Evolutionary conservation across 64 coral and sea anemone genomes (phyloP), one percentile per base, ranked within the genome.

Genomic region (Hydrozoanthus tunicans): DNA sequence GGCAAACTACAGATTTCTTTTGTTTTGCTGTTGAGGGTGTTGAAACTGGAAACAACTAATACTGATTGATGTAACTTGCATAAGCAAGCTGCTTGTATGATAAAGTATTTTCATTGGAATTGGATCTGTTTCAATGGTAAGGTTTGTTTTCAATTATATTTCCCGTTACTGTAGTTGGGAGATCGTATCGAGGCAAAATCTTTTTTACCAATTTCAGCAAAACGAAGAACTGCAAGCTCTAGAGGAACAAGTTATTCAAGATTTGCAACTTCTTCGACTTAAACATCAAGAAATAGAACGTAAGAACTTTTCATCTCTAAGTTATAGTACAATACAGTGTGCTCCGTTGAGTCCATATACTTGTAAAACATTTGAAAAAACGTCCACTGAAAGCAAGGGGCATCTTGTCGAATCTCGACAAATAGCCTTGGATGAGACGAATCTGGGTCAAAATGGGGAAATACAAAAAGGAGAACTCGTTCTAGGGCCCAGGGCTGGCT

Each of bases 211-310:
- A 54, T 15, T 85, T 73, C 55, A 88, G 84, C 56, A 74, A 73
- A 56, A 23, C 53, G 26, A 51, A 88, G 84, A 88, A 74, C 84
- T 88, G 11, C 84, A 73, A 75, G 54, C 84, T 20, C 84, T 88
- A 4, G 84, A 88, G 53, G 84, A 61, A 61, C 84, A 88, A 60
- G 84, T 70, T 12, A 59, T 73, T 26, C 84, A 53, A 11, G 84
- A 88, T 88, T 70, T 88, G 24, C 68, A 88, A 51, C 84, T 88
- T 74, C 84, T 88, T 75, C 20, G 68, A 88, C 12, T 73, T 72
- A 75, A 88, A 5, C 84, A 88, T 24, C 56, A 73, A 88, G 84
- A 88, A 73, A 75, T 60, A 74, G 69, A 75, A 51, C 69, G 56
- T 86, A 4, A 57, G 56, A 56, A 58, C 53, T 11, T 26, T 85